Conservation (phyloP, 2,113 vertebrate genomes). For the Tetrax tetrax region DNA sequence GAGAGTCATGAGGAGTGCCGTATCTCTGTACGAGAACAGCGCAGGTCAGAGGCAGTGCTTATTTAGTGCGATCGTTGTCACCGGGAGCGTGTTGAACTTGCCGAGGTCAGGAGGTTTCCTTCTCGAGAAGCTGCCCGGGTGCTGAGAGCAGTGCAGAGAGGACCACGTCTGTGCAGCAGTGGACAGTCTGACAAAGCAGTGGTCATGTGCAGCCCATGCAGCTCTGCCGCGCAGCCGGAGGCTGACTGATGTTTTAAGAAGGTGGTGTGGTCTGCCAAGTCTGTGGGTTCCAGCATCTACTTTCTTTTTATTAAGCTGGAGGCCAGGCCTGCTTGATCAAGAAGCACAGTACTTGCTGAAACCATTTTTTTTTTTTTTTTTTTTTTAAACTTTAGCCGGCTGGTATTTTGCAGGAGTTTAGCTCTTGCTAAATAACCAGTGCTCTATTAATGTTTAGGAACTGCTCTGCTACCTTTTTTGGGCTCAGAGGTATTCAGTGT, state of each 20-base stretch:
- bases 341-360: not conserved
- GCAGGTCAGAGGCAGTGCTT: not conserved
- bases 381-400: not conserved
- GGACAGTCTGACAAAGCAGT: not conserved
- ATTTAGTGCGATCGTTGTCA: not conserved
- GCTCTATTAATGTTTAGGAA: not conserved
- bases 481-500: not conserved
- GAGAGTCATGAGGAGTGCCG: not conserved
- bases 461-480: not conserved
- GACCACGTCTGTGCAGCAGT: not conserved
- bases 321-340: not conserved
- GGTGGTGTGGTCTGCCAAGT: not conserved
- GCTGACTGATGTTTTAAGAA: not conserved
- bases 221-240: not conserved
- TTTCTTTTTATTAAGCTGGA: not conserved
- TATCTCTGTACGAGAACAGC: not conserved
- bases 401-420: not conserved
- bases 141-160: not conserved
- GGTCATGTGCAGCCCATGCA: not conserved
- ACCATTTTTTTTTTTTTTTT: not conserved
- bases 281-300: not conserved
- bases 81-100: not conserved
- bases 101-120: not conserved
- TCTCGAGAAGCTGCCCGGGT: not conserved
- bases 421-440: not conserved